A percentile compares a stretch with the other conserved stretches of the same genome.
Evolutionary conservation across 2,888 invertebrate genomes (phyloP).

Genomic region (Chaetoderma sp.): DNA sequence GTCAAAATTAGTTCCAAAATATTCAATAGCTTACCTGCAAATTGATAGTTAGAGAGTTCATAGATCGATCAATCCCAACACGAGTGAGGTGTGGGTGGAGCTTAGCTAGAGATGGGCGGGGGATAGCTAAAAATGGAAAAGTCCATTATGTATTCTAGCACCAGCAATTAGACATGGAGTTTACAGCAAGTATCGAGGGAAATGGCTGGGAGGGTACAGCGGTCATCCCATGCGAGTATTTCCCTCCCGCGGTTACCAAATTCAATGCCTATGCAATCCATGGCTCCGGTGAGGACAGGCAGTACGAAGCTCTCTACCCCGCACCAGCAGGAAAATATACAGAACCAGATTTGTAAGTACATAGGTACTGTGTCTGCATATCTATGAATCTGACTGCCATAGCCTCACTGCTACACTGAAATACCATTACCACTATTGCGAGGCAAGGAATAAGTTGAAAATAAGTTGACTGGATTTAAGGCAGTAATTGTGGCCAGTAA

Average conservation of each 20-base stretch:
- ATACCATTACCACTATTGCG: background rate
- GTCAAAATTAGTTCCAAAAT: too few relatives aligned
- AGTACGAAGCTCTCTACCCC: constrained; percentile 71
- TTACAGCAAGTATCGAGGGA: constrained; percentile 50
- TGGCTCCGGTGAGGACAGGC: constrained; percentile 67
- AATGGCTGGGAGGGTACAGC: constrained; percentile 69
- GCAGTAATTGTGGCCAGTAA: too few relatives aligned
- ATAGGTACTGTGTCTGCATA: background rate
- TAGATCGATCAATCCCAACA: too few relatives aligned
- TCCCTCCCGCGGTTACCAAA: constrained; percentile 70
- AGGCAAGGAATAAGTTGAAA: constrained; percentile 10
- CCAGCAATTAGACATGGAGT: constrained; percentile 65
- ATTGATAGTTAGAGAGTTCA: too few relatives aligned
- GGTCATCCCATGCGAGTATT: constrained; percentile 70
- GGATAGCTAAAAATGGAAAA: too few relatives aligned
- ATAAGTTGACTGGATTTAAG: too few relatives aligned
- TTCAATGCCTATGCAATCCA: constrained; percentile 74
- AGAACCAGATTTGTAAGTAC: constrained; percentile 71
- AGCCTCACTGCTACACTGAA: too few relatives aligned
- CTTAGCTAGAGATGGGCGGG: too few relatives aligned
- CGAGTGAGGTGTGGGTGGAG: too few relatives aligned
- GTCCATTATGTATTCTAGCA: constrained; percentile 35
- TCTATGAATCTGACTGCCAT: background rate
- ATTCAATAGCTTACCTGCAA: too few relatives aligned
- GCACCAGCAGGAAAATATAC: constrained; percentile 64